Base-by-base conservation (phyloP, 2,888 invertebrate species). In the Dione juno region DNA sequence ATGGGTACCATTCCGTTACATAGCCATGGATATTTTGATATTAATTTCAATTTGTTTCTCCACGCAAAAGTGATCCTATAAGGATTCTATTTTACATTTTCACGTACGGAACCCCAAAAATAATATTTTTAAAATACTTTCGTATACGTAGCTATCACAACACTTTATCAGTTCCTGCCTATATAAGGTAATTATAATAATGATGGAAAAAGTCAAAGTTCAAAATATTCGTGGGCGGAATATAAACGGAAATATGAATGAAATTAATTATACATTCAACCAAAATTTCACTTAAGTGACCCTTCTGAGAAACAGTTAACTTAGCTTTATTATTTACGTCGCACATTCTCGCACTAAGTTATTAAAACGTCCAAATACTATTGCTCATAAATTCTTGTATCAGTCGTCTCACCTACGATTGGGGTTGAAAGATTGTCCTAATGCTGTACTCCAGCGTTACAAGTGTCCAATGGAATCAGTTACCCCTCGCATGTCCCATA, bases 221-320 rank as follows among this genome's bases (percentile, higher is more conserved):
- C 69, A 64, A 71, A 69, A 37, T 45, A 43, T 52, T 11, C 69
- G 69, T 66, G 64, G 63, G 37, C 11, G 13, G 54, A 61, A 66
- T 41, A 45, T 37, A 61, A 67, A 28, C 8, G 35, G 52, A 52
- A 66, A 69, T 67, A 69, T 73, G 69, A 73, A 69, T 69, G 71
- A 53, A 67, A 69, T 64, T 67, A 71, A 73, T 73, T 71, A 73
- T 73, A 65, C 68, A 73, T 68, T 66, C 67, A 52, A 21, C 50
- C 65, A 63, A 63, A 63, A 28, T 37, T 37, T 54, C 48, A 41
- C 19, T 53, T 37, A n/a, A 53, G 53, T 68, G 67, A 61, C 61
- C 67, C 52, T 53, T 45, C 63, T 16, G 37, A 11, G 37, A 19
- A 63, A 63, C 48, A 61, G 59, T 59, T 41, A 37, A 63, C 28